Evolutionary conservation across 1,140 invertebrate species (phyloP).

Genomic region (Grapholita molesta): DNA sequence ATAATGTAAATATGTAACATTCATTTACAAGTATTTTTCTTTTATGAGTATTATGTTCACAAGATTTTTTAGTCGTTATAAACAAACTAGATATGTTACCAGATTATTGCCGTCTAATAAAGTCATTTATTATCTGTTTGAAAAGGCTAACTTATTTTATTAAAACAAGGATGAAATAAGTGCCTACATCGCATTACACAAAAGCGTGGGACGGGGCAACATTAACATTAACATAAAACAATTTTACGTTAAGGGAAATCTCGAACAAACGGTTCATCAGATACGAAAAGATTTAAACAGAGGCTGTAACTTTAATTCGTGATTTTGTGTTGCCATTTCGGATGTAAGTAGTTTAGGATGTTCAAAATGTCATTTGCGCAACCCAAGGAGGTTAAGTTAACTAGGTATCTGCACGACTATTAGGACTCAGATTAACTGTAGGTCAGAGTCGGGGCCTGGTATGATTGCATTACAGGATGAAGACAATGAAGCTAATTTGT

Average conservation of each 20-base stretch:
- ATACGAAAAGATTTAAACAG: background rate
- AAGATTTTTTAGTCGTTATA: too few species aligned
- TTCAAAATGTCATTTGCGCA: constrained; percentile 1
- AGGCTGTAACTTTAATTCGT: constrained; percentile 5
- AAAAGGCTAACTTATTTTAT: background rate
- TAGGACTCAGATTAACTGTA: background rate
- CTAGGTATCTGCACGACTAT: background rate
- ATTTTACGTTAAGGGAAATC: background rate
- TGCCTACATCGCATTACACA: background rate
- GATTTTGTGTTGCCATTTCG: constrained; percentile 7
- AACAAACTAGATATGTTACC: too few species aligned
- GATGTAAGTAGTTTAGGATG: background rate
- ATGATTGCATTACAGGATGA: background rate
- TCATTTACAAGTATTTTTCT: too few species aligned
- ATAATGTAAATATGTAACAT: too few species aligned
- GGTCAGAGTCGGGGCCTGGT: background rate
- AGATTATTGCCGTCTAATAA: too few species aligned
- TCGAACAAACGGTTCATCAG: constrained; percentile 15
- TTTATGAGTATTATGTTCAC: too few species aligned
- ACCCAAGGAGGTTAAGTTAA: background rate
- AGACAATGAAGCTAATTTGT: background rate
- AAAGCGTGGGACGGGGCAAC: background rate
- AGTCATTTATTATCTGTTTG: too few species aligned
- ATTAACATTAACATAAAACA: background rate
- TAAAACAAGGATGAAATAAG: background rate